Conservation (phyloP, 64 coral and sea anemone species). For the Dendrophyllia cribrosa region DNA sequence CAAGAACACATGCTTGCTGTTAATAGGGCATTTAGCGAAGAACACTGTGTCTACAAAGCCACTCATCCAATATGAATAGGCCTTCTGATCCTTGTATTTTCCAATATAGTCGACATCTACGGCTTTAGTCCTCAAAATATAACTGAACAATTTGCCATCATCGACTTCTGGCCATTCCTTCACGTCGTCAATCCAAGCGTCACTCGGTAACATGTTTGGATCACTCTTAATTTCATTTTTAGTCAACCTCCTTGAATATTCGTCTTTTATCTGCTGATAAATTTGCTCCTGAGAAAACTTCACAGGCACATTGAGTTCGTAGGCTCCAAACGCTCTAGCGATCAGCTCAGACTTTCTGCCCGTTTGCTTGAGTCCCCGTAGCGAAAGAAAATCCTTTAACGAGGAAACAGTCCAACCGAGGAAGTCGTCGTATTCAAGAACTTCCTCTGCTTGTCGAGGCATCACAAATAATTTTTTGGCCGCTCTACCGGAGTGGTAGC, state of each 20-base stretch:
- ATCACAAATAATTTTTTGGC: slow-evolving; percentile 13
- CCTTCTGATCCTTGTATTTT: slow-evolving; percentile 57
- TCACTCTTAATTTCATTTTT: background rate
- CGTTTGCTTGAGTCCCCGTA: slow-evolving; percentile 53
- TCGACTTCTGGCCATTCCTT: slow-evolving; percentile 64
- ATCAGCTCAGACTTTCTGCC: slow-evolving; percentile 66
- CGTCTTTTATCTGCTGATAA: slow-evolving; percentile 27
- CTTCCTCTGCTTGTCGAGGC: slow-evolving; percentile 63
- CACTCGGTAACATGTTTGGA: slow-evolving; percentile 31
- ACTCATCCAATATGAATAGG: slow-evolving; percentile 71
- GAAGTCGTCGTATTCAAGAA: slow-evolving; percentile 80
- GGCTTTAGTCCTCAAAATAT: slow-evolving; percentile 33
- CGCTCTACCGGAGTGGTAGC: slow-evolving; percentile 12
- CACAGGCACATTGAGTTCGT: slow-evolving; percentile 57
- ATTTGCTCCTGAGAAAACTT: slow-evolving; percentile 67
- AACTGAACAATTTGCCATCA: slow-evolving; percentile 60
- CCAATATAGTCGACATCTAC: slow-evolving; percentile 45
- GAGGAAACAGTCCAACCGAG: slow-evolving; percentile 67
- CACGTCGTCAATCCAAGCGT: slow-evolving; percentile 59
- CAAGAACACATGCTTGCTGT: slow-evolving; percentile 22
- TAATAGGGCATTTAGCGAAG: slow-evolving; percentile 32
- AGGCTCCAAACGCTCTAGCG: slow-evolving; percentile 70
- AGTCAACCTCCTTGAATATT: slow-evolving; percentile 8
- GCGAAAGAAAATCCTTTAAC: slow-evolving; percentile 71
- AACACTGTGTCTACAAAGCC: slow-evolving; percentile 62